Conservation (phyloP, 1,140 invertebrate species). For the Rhagoletis zephyria region DNA sequence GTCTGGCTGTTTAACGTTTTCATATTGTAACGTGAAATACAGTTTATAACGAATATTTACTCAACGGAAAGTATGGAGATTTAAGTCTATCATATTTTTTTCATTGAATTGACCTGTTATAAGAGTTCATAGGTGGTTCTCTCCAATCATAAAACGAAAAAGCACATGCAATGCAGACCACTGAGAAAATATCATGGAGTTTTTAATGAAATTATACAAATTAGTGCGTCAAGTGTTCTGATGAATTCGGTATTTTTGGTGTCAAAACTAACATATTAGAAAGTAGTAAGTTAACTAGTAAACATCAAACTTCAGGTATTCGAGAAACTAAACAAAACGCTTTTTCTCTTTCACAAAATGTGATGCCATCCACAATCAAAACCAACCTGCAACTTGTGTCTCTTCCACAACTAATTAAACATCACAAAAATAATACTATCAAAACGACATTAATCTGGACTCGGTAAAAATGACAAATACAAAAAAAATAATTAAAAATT, state of each 20-base stretch:
- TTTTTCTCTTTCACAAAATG: neutral
- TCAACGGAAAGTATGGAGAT: too few relatives aligned
- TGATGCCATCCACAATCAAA: neutral
- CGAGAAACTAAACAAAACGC: slow-evolving; percentile 40
- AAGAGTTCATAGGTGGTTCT: too few relatives aligned
- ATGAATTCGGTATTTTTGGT: slow-evolving; percentile 23
- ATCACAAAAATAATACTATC: slow-evolving; percentile 28
- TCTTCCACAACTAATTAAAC: neutral
- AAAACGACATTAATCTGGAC: slow-evolving; percentile 33
- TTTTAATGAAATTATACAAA: too few relatives aligned
- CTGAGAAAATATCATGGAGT: too few relatives aligned
- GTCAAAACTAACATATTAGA: neutral
- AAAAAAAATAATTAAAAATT: slow-evolving; percentile 66
- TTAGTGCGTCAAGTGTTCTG: neutral
- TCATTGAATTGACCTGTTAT: too few relatives aligned
- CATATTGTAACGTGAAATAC: neutral
- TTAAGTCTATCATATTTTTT: too few relatives aligned
- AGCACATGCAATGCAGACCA: too few relatives aligned
- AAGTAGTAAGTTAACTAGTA: neutral
- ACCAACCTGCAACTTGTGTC: neutral
- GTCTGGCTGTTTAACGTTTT: too few relatives aligned
- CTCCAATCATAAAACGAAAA: too few relatives aligned
- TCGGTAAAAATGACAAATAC: slow-evolving; percentile 48
- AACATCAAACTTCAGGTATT: neutral
- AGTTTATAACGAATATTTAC: neutral